Base-by-base conservation (phyloP, 2,113 vertebrate species). In the Oryzias celebensis region DNA sequence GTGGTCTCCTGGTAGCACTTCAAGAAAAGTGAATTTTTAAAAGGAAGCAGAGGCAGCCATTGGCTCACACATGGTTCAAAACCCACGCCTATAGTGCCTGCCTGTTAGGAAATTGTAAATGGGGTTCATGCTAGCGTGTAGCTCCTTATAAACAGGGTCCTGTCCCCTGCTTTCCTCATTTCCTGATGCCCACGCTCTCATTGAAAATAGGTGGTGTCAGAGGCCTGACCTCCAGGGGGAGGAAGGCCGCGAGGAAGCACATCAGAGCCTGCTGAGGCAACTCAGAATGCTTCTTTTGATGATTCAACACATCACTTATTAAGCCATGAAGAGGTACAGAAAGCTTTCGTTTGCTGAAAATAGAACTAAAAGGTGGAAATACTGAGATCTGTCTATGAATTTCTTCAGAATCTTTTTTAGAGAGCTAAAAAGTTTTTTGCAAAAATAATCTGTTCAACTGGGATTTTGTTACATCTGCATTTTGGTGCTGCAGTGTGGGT, bases 171-270 rank as follows among this genome's bases (percentile, higher is more conserved):
- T 53, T 18, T n/a, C 58, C 50, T 49, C 59, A 49, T 68, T 77
- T 82, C 62, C 68, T 77, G 31, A 36, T 44, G 74, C 73, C 79
- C 65, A 78, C 68, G 45, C 55, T 68, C 31, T 57, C 52, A 74
- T 84, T 62, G 68, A 22, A 28, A 50, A 48, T 36, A 47, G 28
- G 58, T 36, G 41, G 48, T 24, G n/a, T 62, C 70, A 13, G 2
- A 4, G 58, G 41, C 48, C 66, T 90, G 83, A 88, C 80, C 84
- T 81, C 62, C 62, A 71, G 71, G 72, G 70, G 76, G 73, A 78
- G 73, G 76, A 65, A 77, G 52, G 53, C 17, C 17, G 47, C 22
- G 62, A 46, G 64, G 62, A 52, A 41, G 51, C 48, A 20, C 22
- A 28, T 1, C 12, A 60, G 66, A 57, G 62, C 66, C 80, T 74